Evolutionary conservation across 2,797 vertebrate species (phyloP), one percentile per base, ranked within the genome.

Genomic region (Halcyon leucocephala): DNA sequence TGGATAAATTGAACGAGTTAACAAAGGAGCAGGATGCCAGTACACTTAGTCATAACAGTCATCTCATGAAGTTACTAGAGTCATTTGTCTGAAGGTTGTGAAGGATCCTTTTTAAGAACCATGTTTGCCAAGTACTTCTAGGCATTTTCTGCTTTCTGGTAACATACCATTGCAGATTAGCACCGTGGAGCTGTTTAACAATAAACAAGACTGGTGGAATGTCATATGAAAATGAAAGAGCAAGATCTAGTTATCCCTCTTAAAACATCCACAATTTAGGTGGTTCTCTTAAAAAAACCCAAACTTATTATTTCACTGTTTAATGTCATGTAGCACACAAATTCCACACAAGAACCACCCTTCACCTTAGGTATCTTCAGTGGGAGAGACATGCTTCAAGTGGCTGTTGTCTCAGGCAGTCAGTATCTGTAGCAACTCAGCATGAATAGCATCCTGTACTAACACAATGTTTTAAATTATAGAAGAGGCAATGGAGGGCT

Each of bases 71-170:
- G 4, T 76, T 62, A 37, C 35, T 25, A 1, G 33, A 58, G 21
- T 69, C 51, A 25, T 69, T 88, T 31, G 5, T 51, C 52, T 72
- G 87, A 85, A 65, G 72, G 46, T 79, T 4, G 0, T 15, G 46
- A 66, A 84, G 55, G 54, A 42, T 81, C 18, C 25, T 44, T 69
- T 61, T 42, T 39, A 90, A 69, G 76, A 85, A 37, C 22, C 15
- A 2, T 1, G 0, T 77, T 81, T 69, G 22, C 51, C 61, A 48
- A 72, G n/a, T 72, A 60, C 33, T 82, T 33, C 39, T 80, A 54
- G n/a, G 44, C 26, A 57, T 77, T 94, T 92, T 92, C 42, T 78
- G 19, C 78, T 74, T 88, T 81, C 61, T 83, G 69, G 49, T 92
- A 69, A 41, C 19, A 20, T 62, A 66, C 54, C 65, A 16, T 72